phyloP scores from a whole-genome alignment of 2,113 vertebrate genomes.

The Odobenus rosmarus region DNA sequence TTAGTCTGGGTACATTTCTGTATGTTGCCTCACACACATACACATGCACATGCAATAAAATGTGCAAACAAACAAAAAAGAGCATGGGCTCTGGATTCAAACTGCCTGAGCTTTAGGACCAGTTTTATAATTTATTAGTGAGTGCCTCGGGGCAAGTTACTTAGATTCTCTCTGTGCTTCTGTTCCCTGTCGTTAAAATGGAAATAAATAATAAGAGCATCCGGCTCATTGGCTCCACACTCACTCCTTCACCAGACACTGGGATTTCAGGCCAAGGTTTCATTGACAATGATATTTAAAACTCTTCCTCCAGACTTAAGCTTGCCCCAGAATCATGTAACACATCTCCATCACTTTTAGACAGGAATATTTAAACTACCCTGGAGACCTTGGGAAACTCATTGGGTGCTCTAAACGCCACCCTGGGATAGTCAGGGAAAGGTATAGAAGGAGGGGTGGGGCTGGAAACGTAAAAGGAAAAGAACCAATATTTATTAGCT shows the following conservation, averaged over 20 bases:
- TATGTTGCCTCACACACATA: neutral
- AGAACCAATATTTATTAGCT: neutral
- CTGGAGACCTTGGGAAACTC: neutral
- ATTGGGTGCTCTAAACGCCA: neutral
- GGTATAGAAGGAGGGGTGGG: neutral
- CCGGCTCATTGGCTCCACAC: neutral
- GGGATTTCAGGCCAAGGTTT: neutral
- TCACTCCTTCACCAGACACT: neutral
- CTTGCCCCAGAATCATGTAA: neutral
- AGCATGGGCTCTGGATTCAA: neutral
- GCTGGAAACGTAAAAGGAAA: neutral
- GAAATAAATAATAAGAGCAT: neutral
- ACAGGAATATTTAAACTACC: neutral
- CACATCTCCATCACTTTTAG: neutral
- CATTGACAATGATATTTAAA: neutral
- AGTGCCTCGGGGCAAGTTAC: neutral
- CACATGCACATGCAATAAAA: neutral
- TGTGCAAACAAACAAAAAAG: neutral
- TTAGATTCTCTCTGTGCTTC: neutral
- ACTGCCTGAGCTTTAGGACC: neutral
- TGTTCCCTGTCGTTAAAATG: neutral
- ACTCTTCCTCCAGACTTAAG: neutral
- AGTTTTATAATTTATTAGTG: neutral
- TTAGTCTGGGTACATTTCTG: neutral
- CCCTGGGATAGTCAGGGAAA: neutral